Evolutionary conservation across 2,888 invertebrate species (phyloP).

Genomic region (Acrobasis suavella): DNA sequence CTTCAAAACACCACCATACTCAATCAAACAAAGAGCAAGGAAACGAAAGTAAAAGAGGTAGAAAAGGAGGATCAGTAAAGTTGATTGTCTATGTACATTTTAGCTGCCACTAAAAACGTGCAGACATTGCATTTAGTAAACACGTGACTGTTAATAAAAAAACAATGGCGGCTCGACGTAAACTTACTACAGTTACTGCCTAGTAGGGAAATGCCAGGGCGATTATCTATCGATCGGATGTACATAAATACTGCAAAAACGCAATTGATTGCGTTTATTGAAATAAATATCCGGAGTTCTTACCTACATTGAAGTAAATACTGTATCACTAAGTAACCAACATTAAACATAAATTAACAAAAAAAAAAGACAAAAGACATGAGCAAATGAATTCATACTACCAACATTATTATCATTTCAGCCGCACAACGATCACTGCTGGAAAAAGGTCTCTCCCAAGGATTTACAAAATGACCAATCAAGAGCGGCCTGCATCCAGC

Average conservation of each 20-base stretch:
- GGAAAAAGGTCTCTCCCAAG: too few relatives aligned
- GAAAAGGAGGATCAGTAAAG: too few relatives aligned
- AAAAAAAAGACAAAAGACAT: too few relatives aligned
- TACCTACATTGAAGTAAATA: not conserved
- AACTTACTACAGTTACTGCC: slow-evolving; percentile 51
- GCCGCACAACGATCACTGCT: too few relatives aligned
- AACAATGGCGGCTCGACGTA: slow-evolving; percentile 17
- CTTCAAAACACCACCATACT: too few relatives aligned
- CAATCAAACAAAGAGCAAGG: too few relatives aligned
- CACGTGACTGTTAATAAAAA: slow-evolving; percentile 30
- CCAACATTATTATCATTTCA: too few relatives aligned
- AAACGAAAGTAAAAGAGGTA: too few relatives aligned
- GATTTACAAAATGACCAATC: too few relatives aligned
- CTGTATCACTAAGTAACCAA: not conserved
- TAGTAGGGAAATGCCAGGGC: slow-evolving; percentile 54
- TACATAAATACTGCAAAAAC: slow-evolving; percentile 17
- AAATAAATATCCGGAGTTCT: not conserved
- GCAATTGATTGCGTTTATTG: slow-evolving; percentile 19
- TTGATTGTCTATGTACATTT: too few relatives aligned
- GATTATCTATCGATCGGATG: slow-evolving; percentile 54
- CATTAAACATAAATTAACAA: not conserved
- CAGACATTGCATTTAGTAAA: slow-evolving; percentile 11
- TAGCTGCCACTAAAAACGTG: not conserved
- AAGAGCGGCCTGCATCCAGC: too few relatives aligned
- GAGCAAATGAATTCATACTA: too few relatives aligned